phyloP scores from a whole-genome alignment of 2,888 invertebrate genomes.

The Sphinx pinastri region DNA sequence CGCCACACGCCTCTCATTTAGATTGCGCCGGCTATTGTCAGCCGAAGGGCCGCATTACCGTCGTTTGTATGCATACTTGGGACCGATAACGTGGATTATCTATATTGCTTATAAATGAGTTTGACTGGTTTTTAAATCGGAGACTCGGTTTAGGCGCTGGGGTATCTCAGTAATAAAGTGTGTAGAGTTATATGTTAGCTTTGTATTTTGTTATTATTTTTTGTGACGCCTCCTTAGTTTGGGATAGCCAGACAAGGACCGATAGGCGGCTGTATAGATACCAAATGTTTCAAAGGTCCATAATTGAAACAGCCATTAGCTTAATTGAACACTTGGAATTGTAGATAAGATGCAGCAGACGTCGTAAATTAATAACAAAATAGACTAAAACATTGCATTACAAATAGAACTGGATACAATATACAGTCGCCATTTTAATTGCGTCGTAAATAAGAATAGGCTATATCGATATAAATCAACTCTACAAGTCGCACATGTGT shows the following conservation, averaged over 20 bases:
- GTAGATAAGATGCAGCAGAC: constrained; percentile 14
- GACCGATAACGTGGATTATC: constrained; percentile 44
- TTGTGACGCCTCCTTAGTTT: not conserved
- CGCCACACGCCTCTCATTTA: constrained; percentile 48
- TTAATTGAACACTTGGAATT: constrained; percentile 24
- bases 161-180: constrained; percentile 2
- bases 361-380: constrained; percentile 20
- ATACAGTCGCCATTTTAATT: constrained; percentile 16
- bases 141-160: constrained; percentile 7
- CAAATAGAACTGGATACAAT: constrained; percentile 1
- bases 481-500: constrained; percentile 8
- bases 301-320: constrained; percentile 21
- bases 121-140: constrained; percentile 23
- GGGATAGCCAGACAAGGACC: not conserved
- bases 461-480: constrained; percentile 9
- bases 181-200: constrained; percentile 11
- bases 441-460: constrained; percentile 20
- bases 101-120: constrained; percentile 57
- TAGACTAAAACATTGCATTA: not conserved
- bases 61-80: constrained; percentile 53
- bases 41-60: constrained; percentile 37
- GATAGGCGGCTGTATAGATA: constrained; percentile 13
- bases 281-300: constrained; percentile 2
- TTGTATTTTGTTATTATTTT: not conserved
- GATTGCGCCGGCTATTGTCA: constrained; percentile 47